Conservation (phyloP, 2,797 vertebrate genomes). For the Aphelocoma californica region DNA sequence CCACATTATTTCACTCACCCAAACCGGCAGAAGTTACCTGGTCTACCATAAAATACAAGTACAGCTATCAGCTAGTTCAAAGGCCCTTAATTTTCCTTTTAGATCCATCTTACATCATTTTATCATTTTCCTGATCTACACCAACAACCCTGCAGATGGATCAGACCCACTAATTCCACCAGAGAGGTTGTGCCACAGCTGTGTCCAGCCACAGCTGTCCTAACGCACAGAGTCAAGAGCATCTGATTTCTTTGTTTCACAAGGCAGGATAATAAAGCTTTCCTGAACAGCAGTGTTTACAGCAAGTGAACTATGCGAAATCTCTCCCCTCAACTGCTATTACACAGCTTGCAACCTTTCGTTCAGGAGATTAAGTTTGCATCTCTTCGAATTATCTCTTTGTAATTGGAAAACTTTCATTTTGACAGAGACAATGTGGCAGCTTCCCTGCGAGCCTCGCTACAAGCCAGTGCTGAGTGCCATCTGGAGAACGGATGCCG, state of each 20-base stretch:
- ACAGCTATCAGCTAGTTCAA: neutral
- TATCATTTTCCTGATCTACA: neutral
- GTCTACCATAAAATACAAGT: neutral
- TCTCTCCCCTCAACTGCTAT: slow-evolving; percentile 67
- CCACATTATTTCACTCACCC: neutral
- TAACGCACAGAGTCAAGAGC: neutral
- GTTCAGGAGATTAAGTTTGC: slow-evolving; percentile 77
- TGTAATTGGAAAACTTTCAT: slow-evolving; percentile 76
- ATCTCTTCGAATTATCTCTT: slow-evolving; percentile 75
- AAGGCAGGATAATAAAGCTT: slow-evolving; percentile 51
- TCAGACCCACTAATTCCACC: neutral
- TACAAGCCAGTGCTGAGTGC: slow-evolving; percentile 72
- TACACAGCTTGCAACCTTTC: slow-evolving; percentile 79
- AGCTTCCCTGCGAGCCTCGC: slow-evolving; percentile 72
- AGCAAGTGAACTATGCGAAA: slow-evolving; percentile 68
- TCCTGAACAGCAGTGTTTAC: slow-evolving; percentile 59
- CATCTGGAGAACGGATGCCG: slow-evolving; percentile 73
- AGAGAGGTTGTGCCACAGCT: neutral
- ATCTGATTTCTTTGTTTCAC: slow-evolving; percentile 47
- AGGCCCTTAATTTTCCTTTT: neutral
- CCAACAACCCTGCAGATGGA: neutral
- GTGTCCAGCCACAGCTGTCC: neutral
- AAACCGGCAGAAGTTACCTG: neutral
- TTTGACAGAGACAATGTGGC: slow-evolving; percentile 77
- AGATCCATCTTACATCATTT: neutral